Conservation (phyloP, 2,888 invertebrate species). For the Euphydryas editha region DNA sequence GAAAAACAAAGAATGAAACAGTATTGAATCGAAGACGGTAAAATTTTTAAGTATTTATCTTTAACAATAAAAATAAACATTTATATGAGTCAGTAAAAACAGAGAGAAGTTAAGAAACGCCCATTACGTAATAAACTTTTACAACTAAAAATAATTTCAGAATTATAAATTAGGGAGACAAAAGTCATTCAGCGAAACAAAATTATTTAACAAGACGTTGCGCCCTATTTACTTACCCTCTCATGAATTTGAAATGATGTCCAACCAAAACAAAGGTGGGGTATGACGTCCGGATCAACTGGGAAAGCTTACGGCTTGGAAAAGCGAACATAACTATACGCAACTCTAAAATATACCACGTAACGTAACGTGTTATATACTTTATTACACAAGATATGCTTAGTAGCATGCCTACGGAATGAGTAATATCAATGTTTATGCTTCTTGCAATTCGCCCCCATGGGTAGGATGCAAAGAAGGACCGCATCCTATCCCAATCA, state of each 20-base stretch:
- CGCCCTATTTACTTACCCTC: conserved; percentile 27
- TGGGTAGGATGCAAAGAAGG: too few relatives aligned
- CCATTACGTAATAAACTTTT: too few relatives aligned
- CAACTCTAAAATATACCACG: conserved; percentile 7
- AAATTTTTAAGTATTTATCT: too few relatives aligned
- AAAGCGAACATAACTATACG: conserved; percentile 8
- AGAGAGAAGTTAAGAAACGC: too few relatives aligned
- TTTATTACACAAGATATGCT: neutral
- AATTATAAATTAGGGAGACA: neutral
- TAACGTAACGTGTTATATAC: conserved; percentile 1
- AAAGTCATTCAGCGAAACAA: conserved; percentile 6
- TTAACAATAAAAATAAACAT: too few relatives aligned
- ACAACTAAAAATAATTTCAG: too few relatives aligned
- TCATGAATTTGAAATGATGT: conserved; percentile 43
- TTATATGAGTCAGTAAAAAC: too few relatives aligned
- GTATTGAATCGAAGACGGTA: too few relatives aligned
- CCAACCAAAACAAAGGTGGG: conserved; percentile 42
- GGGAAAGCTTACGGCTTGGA: conserved; percentile 31
- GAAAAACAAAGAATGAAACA: too few relatives aligned
- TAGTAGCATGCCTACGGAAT: neutral
- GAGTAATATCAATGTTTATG: conserved; percentile 1
- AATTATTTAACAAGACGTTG: conserved; percentile 24
- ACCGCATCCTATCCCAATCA: too few relatives aligned
- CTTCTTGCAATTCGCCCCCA: too few relatives aligned
- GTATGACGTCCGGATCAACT: conserved; percentile 32